Conservation (phyloP, 2,113 vertebrate genomes). For the Accipiter cooperii region DNA sequence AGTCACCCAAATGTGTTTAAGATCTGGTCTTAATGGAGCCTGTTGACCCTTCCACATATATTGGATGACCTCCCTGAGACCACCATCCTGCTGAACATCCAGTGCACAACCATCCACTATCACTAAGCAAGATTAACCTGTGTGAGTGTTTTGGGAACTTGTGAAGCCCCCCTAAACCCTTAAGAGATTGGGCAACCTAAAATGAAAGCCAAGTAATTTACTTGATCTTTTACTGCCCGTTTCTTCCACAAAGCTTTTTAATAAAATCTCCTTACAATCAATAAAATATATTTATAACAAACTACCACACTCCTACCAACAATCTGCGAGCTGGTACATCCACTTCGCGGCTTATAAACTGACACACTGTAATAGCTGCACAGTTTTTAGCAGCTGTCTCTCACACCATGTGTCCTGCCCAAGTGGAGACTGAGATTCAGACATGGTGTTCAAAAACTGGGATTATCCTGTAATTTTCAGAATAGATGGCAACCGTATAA, state of each 20-base stretch:
- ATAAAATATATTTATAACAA: constrained; percentile 60
- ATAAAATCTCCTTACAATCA: constrained; percentile 50
- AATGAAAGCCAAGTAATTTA: not conserved
- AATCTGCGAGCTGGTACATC: constrained; percentile 52
- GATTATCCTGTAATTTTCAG: constrained; percentile 41
- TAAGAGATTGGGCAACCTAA: not conserved
- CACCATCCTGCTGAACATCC: not conserved
- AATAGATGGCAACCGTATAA: not conserved
- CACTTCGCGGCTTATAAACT: constrained; percentile 56
- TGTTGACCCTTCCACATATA: not conserved
- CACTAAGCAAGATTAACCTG: not conserved
- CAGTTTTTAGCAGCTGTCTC: constrained; percentile 64
- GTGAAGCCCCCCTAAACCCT: not conserved
- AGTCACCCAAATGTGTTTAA: not conserved
- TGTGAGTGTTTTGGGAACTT: not conserved
- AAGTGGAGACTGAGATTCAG: constrained; percentile 47
- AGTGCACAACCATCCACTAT: not conserved
- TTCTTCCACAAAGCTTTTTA: constrained; percentile 27
- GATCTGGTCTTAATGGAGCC: not conserved
- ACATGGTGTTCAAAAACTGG: constrained; percentile 30
- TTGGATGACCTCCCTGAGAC: not conserved
- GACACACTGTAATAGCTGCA: constrained; percentile 55
- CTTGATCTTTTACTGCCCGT: constrained; percentile 42
- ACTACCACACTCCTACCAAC: constrained; percentile 60
- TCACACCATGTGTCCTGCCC: constrained; percentile 59